A percentile compares a stretch with the other conserved stretches of the same genome.
Conservation (phyloP, 2,797 vertebrate genomes). For the Dicrostonyx torquatus region DNA sequence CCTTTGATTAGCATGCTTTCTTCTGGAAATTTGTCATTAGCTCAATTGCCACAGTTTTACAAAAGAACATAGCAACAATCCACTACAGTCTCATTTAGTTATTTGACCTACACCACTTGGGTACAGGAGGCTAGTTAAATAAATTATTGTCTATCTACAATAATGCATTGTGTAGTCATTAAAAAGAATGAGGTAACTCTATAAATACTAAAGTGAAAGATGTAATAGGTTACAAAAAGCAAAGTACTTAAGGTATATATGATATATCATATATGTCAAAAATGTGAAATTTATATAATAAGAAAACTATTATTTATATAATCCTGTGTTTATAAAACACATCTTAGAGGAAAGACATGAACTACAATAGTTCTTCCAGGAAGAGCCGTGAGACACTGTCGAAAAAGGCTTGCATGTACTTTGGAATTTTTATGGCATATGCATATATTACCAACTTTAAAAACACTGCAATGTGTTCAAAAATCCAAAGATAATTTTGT, state of each 20-base stretch:
- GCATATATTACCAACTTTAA: conserved; percentile 1
- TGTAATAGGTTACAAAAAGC: neutral
- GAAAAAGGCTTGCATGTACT: neutral
- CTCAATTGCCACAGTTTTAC: conserved; percentile 1
- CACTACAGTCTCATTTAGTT: neutral
- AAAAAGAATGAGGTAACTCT: conserved; percentile 42
- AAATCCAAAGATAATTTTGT: conserved; percentile 10
- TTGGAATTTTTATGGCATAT: conserved; percentile 50
- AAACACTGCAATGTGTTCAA: neutral
- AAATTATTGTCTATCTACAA: conserved; percentile 14
- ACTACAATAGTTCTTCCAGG: conserved; percentile 35
- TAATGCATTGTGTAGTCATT: conserved; percentile 22
- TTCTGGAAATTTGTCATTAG: conserved; percentile 3
- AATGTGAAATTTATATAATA: neutral
- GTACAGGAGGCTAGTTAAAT: neutral
- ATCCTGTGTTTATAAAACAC: neutral
- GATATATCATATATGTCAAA: neutral
- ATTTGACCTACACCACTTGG: neutral
- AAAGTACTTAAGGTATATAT: neutral
- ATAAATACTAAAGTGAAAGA: conserved; percentile 54
- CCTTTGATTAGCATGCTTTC: conserved; percentile 19
- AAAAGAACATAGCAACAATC: conserved; percentile 35
- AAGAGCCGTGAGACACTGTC: conserved; percentile 13
- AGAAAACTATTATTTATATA: conserved; percentile 10
- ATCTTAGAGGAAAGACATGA: neutral